These are phyloP conservation scores for Stegophylla sp. DNA, from an alignment of 2,888 invertebrate species.

Conservation along the genomic window DNA sequence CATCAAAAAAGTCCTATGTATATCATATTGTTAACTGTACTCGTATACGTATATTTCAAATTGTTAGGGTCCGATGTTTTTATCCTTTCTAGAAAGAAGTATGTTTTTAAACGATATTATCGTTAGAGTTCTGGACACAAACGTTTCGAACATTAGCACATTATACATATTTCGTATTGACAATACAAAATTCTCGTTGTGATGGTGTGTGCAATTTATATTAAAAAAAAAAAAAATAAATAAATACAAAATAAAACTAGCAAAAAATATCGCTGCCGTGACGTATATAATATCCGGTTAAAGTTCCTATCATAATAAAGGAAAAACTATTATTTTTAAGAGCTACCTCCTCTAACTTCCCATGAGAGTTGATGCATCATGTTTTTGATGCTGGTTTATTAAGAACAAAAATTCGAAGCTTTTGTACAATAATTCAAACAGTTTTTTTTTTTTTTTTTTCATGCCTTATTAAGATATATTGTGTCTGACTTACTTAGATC, in stretches of 20 bases:
- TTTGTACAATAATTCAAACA: background rate
- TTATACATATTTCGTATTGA: conserved; percentile 20
- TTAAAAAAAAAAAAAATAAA: conserved; percentile 33
- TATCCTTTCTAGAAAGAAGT: background rate
- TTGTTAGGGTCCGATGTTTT: conserved; percentile 16
- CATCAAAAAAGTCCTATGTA: background rate
- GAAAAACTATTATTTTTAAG: conserved; percentile 10
- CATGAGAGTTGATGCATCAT: background rate
- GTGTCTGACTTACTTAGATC: too few species aligned
- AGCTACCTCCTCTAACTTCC: background rate
- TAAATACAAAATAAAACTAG: conserved; percentile 24
- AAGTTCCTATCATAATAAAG: conserved; percentile 16
- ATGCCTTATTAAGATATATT: too few species aligned
- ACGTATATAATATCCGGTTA: conserved; percentile 33
- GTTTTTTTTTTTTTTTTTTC: background rate
- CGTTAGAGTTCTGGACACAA: conserved; percentile 5
- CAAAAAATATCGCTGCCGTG: conserved; percentile 12
- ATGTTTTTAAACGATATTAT: conserved; percentile 29
- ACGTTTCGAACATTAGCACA: background rate
- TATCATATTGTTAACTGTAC: background rate
- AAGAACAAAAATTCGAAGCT: background rate
- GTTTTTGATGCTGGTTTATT: background rate
- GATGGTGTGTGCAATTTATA: conserved; percentile 10
- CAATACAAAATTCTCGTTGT: background rate
- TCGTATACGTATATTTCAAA: background rate